A percentile compares a stretch with the other conserved stretches of the same genome.
phyloP scores from a whole-genome alignment of 2,888 invertebrate genomes.

The Tuberolachnus salignus region DNA sequence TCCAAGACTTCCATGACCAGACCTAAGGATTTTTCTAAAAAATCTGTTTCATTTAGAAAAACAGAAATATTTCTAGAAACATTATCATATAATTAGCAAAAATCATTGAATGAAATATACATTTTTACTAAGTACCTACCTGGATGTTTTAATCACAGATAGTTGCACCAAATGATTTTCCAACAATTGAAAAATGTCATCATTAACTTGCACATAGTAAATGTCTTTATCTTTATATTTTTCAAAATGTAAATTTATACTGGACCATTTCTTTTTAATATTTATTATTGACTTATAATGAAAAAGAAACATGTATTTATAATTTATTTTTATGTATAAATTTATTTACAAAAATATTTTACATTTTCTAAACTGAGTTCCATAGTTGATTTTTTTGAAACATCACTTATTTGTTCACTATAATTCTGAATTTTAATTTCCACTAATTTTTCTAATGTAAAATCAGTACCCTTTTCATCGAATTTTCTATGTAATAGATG shows the following conservation, averaged over 20 bases:
- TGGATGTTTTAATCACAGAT: conserved; percentile 84
- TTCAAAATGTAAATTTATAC: conserved; percentile 64
- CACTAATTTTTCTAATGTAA: conserved; percentile 81
- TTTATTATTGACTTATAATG: conserved; percentile 12
- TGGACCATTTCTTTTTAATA: conserved; percentile 24
- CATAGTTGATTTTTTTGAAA: conserved; percentile 69
- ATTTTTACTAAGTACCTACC: conserved; percentile 60
- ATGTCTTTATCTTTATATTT: conserved; percentile 71
- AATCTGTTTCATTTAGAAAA: conserved; percentile 81
- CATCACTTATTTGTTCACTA: conserved; percentile 81
- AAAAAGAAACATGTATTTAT: not conserved
- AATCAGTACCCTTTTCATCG: conserved; percentile 77
- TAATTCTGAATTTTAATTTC: conserved; percentile 80
- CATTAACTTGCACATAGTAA: conserved; percentile 75
- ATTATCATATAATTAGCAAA: not conserved
- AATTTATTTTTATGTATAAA: not conserved
- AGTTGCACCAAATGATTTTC: conserved; percentile 86
- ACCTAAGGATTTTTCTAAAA: conserved; percentile 84
- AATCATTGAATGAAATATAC: not conserved
- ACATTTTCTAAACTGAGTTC: conserved; percentile 78
- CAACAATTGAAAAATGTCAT: conserved; percentile 78
- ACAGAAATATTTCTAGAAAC: conserved; percentile 74
- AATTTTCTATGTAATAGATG: conserved; percentile 72
- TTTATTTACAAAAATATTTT: conserved; percentile 47
- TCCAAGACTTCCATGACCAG: conserved; percentile 83